Evolutionary conservation across 2,888 invertebrate species (phyloP).

Genomic region (Thecophora atra): DNA sequence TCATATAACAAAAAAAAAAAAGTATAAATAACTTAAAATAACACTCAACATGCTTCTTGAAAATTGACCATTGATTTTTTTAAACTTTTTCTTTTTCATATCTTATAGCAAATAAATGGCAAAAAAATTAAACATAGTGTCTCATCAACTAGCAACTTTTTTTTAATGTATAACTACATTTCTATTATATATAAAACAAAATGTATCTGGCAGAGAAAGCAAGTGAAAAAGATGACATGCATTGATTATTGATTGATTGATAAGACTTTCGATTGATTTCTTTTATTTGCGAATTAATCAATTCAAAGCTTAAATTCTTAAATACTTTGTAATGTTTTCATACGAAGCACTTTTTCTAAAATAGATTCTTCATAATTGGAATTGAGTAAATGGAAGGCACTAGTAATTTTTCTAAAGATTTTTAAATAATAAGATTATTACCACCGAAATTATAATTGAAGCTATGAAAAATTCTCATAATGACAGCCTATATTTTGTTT

Average conservation of each 20-base stretch:
- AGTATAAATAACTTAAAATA: too few relatives aligned
- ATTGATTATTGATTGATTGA: slow-evolving; percentile 23
- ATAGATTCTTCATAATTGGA: neutral
- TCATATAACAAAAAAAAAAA: too few relatives aligned
- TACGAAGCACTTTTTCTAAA: neutral
- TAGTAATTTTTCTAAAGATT: neutral
- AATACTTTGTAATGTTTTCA: neutral
- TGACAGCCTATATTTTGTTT: neutral
- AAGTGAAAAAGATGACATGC: slow-evolving; percentile 30
- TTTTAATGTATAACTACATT: neutral
- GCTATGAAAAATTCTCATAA: slow-evolving; percentile 10
- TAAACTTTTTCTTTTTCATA: neutral
- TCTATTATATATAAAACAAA: neutral
- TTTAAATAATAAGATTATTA: neutral
- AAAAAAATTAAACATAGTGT: slow-evolving; percentile 29
- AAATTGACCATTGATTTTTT: too few relatives aligned
- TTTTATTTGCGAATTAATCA: neutral
- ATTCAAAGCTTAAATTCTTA: neutral
- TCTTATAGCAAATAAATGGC: neutral
- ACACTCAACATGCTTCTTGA: too few relatives aligned
- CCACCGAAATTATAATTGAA: slow-evolving; percentile 10
- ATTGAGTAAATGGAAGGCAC: neutral
- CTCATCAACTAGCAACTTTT: slow-evolving; percentile 31
- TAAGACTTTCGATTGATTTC: neutral
- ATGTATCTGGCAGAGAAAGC: slow-evolving; percentile 19